Conservation (phyloP, 2,113 vertebrate species). For the Collichthys lucidus region DNA sequence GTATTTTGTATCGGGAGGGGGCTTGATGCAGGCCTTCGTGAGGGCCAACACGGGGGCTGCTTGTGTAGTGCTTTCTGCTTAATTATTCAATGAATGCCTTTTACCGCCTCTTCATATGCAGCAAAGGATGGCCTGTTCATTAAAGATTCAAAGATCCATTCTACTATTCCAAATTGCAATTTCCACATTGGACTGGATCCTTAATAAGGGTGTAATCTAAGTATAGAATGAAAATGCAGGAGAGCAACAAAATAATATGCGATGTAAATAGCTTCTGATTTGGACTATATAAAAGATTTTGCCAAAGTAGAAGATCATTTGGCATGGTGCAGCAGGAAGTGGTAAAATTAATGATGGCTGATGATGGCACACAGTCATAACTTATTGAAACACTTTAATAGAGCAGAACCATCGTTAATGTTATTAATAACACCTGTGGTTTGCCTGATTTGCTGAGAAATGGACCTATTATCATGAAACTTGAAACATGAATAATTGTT, state of each 20-base stretch:
- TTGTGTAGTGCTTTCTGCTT: conserved; percentile 31
- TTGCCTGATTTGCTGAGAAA: background rate
- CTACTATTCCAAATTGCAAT: conserved; percentile 28
- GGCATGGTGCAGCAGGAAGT: background rate
- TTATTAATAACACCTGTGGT: background rate
- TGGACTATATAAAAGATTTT: background rate
- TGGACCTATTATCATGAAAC: background rate
- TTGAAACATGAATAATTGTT: background rate
- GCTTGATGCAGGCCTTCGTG: background rate
- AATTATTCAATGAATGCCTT: conserved; percentile 53
- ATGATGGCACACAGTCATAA: too few relatives aligned
- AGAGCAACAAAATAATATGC: background rate
- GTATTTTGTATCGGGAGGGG: background rate
- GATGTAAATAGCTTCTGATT: background rate
- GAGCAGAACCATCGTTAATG: too few relatives aligned
- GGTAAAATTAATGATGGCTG: background rate
- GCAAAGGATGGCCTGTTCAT: conserved; percentile 27
- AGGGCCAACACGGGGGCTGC: conserved; percentile 12
- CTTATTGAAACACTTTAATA: background rate
- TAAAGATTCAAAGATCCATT: conserved; percentile 50
- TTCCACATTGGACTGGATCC: conserved; percentile 19
- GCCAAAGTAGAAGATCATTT: background rate
- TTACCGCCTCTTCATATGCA: conserved; percentile 4
- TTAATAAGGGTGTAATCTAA: conserved; percentile 14
- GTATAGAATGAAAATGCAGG: background rate